These are phyloP conservation scores for Bombus superbus DNA, from an alignment of 1,140 invertebrate species.

Conservation along the genomic window DNA sequence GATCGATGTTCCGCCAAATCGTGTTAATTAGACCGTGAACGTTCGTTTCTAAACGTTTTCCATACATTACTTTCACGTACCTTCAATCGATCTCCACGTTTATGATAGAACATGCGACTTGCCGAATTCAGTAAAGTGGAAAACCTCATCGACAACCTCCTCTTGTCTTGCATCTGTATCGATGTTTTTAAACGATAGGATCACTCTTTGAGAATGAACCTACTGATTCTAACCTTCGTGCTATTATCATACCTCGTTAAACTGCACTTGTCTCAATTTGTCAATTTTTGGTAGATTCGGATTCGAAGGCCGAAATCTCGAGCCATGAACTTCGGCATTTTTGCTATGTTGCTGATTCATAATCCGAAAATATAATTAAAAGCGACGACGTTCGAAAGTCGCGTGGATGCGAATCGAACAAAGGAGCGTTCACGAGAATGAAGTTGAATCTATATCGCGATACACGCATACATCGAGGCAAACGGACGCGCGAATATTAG, in stretches of 20 bases:
- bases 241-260: slow-evolving; percentile 4
- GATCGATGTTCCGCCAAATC: background rate
- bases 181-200: background rate
- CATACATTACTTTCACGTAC: slow-evolving; percentile 17
- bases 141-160: slow-evolving; percentile 20
- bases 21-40: too few relatives aligned
- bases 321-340: background rate
- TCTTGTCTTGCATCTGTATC: slow-evolving; percentile 14
- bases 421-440: slow-evolving; percentile 1
- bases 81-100: slow-evolving; percentile 53
- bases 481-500: too few relatives aligned
- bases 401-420: slow-evolving; percentile 7
- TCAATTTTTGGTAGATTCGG: background rate
- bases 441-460: slow-evolving; percentile 8
- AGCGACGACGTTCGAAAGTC: background rate
- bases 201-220: background rate
- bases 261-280: background rate
- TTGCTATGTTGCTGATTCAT: slow-evolving; percentile 42
- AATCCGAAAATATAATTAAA: background rate
- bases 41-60: too few relatives aligned
- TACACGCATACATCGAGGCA: too few relatives aligned
- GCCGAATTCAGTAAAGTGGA: slow-evolving; percentile 31
- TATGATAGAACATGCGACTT: slow-evolving; percentile 47
- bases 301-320: background rate
- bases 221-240: background rate